phyloP scores from a whole-genome alignment of 2,113 vertebrate species.

The Leucosticte australis region DNA sequence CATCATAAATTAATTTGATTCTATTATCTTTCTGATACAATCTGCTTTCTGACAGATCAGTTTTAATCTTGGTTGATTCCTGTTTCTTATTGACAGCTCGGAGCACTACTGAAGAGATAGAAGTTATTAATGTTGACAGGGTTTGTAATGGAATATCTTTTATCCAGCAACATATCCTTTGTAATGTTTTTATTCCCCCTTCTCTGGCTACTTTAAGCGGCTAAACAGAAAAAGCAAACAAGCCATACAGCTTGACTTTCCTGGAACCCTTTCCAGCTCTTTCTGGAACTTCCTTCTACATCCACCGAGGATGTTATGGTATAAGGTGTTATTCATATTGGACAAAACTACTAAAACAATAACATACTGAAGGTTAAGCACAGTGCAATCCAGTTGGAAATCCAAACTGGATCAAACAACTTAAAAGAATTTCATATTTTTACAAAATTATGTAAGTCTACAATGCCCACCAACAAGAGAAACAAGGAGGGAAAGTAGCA shows the following conservation, averaged over 20 bases:
- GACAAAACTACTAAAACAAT: conserved; percentile 59
- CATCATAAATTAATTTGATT: conserved; percentile 59
- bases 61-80: conserved; percentile 54
- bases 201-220: conserved; percentile 44
- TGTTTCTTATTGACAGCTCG: conserved; percentile 53
- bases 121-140: conserved; percentile 64
- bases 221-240: conserved; percentile 41
- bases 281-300: conserved; percentile 51
- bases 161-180: conserved; percentile 15
- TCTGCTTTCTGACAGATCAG: conserved; percentile 55
- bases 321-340: conserved; percentile 57
- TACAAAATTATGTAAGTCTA: not conserved
- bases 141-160: conserved; percentile 56
- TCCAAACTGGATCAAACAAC: not conserved
- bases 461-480: not conserved
- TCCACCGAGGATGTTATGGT: conserved; percentile 45
- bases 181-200: conserved; percentile 52
- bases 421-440: conserved; percentile 27
- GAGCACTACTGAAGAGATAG: conserved; percentile 3
- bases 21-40: conserved; percentile 48
- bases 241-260: conserved; percentile 35
- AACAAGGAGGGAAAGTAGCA: not conserved
- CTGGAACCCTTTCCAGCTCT: conserved; percentile 23
- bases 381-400: conserved; percentile 34
- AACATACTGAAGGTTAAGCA: conserved; percentile 53